Conservation (phyloP, 2,113 vertebrate species). For the Lophotis ruficrista region DNA sequence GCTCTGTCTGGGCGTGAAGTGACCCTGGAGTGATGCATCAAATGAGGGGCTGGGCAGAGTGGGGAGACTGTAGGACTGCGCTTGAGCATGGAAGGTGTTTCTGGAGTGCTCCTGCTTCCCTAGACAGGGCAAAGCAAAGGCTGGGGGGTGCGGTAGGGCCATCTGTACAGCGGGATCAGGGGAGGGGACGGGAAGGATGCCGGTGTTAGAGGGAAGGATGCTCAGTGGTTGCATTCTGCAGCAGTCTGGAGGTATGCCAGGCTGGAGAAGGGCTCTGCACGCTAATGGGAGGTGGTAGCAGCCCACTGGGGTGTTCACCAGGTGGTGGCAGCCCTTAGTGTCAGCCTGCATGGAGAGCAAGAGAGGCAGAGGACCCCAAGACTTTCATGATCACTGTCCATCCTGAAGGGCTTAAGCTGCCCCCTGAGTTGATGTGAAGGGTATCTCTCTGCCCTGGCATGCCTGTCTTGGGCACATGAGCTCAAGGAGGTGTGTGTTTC, state of each 20-base stretch:
- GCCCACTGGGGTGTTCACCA: not conserved
- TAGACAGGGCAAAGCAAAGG: not conserved
- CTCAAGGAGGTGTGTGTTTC: not conserved
- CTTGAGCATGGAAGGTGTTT: not conserved
- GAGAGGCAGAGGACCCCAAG: not conserved
- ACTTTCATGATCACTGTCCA: not conserved
- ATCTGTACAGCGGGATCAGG: not conserved
- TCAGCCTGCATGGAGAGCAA: not conserved
- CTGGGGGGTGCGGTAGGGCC: not conserved
- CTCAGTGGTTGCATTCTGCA: not conserved
- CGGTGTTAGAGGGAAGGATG: not conserved
- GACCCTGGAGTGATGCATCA: not conserved
- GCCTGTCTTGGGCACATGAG: not conserved
- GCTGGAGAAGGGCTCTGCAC: not conserved
- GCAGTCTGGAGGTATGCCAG: not conserved
- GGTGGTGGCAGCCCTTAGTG: not conserved
- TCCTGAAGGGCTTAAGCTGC: not conserved
- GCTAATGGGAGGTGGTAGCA: rapidly evolving
- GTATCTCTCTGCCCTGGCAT: not conserved
- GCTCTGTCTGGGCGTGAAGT: not conserved
- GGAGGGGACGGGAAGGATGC: not conserved
- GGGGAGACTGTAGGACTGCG: not conserved
- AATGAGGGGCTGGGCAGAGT: not conserved
- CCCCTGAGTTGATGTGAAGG: not conserved
- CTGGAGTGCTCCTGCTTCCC: not conserved